Evolutionary conservation across 2,888 invertebrate genomes (phyloP), one percentile per base, ranked within the genome.

Genomic region (Nymphalis polychloros): DNA sequence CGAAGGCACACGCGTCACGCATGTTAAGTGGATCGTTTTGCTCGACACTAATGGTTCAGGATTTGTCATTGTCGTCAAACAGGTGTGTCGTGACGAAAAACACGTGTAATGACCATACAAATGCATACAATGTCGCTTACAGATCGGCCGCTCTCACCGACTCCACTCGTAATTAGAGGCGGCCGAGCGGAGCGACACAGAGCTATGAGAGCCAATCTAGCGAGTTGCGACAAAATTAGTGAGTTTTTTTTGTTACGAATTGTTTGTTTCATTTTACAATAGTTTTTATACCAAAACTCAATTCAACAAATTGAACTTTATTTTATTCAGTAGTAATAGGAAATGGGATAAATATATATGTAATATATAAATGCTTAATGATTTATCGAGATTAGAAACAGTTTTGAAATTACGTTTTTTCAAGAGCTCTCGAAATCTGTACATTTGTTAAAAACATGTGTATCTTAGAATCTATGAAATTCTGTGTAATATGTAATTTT

Each of bases 61-160:
- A 82, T 85, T 84, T 85, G 83, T 86, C 82, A 83, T 77, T 79
- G 80, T 79, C 78, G 80, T 78, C 78, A 79, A 84, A 84, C 87
- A 86, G 84, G 86, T 88, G 83, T 84, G 79, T 82, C 84, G 82
- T 82, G 82, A 82, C 80, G 82, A 82, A 84, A 85, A 84, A 85
- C 82, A 82, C 75, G 81, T 83, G 82, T 85, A 84, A 86, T 81
- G 79, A 80, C 80, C 82, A 79, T 79, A 83, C 80, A 81, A 86
- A 82, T 82, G 84, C 81, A 81, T 82, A 84, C 85, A 84, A 84
- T 85, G 87, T 85, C 83, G 82, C 79, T 75, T 72, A 74, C 80
- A 79, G 80, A 84, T 83, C 81, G 79, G 70, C 63, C 79, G 79
- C 80, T 83, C 82, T 83, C 82, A 78, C 81, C 80, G 77, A 59